These are phyloP conservation scores for Sebastes iracundus DNA, from an alignment of 2,797 vertebrate species.

Conservation along the genomic window DNA sequence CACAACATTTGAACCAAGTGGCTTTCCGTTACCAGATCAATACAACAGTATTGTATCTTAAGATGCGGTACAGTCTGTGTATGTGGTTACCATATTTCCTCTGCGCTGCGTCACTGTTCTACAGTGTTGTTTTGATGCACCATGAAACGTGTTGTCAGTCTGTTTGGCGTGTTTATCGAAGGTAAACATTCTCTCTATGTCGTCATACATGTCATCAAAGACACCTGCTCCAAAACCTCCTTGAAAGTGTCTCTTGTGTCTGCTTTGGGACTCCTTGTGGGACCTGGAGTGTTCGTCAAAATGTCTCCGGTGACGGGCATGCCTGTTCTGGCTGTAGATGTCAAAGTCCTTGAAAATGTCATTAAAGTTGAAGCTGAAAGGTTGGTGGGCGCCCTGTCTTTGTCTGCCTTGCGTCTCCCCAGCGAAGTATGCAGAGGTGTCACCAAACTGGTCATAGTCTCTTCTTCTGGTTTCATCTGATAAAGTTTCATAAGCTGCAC, in stretches of 20 bases:
- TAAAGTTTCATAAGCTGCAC: slow-evolving; percentile 92
- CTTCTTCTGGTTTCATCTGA: slow-evolving; percentile 90
- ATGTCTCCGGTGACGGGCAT: slow-evolving; percentile 87
- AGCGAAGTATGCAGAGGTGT: slow-evolving; percentile 70
- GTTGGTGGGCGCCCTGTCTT: slow-evolving; percentile 81
- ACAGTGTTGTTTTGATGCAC: slow-evolving; percentile 91
- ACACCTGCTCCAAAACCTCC: slow-evolving; percentile 74
- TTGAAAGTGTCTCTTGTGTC: slow-evolving; percentile 83
- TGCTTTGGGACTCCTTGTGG: slow-evolving; percentile 85
- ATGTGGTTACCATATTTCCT: slow-evolving; percentile 98
- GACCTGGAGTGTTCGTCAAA: slow-evolving; percentile 91
- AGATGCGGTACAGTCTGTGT: slow-evolving; percentile 93
- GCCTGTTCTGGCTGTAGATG: slow-evolving; percentile 89
- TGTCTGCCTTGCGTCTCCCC: slow-evolving; percentile 72
- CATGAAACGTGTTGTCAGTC: slow-evolving; percentile 87
- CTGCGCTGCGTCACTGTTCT: slow-evolving; percentile 95
- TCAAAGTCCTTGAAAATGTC: slow-evolving; percentile 95
- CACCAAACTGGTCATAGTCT: slow-evolving; percentile 89
- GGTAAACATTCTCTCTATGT: slow-evolving; percentile 96
- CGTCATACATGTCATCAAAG: slow-evolving; percentile 93
- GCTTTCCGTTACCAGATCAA: slow-evolving; percentile 24
- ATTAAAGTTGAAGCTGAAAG: slow-evolving; percentile 93
- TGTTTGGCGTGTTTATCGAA: slow-evolving; percentile 85
- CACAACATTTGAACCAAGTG: slow-evolving; percentile 52
- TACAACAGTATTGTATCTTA: slow-evolving; percentile 52